phyloP scores from a whole-genome alignment of 2,113 vertebrate genomes.

The Haemorhous mexicanus region DNA sequence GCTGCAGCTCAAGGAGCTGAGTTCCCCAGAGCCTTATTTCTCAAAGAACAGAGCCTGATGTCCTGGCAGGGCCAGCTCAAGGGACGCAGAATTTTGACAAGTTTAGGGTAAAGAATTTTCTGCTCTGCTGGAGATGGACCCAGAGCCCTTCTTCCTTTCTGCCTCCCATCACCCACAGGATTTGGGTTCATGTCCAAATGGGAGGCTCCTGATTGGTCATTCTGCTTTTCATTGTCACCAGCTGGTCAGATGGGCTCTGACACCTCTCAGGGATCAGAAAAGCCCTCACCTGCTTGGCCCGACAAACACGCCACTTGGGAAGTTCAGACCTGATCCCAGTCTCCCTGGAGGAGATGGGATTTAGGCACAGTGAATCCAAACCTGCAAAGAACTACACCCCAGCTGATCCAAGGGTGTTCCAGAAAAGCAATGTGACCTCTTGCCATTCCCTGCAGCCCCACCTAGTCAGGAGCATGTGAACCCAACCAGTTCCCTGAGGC shows the following conservation, averaged over 20 bases:
- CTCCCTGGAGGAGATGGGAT: neutral
- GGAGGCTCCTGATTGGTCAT: neutral
- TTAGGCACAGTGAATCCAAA: neutral
- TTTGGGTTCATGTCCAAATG: neutral
- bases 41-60: neutral
- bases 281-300: neutral
- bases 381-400: neutral
- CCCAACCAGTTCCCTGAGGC: fast-evolving
- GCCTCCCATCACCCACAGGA: neutral
- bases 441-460: neutral
- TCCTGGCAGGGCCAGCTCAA: neutral
- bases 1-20: neutral
- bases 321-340: neutral
- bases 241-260: neutral
- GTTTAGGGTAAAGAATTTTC: neutral
- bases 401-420: neutral
- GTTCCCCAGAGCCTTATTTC: neutral
- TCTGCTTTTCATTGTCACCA: neutral
- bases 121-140: neutral
- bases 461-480: neutral
- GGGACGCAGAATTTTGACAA: fast-evolving
- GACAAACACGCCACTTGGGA: neutral
- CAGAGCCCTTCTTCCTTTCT: neutral
- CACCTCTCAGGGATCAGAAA: neutral
- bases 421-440: neutral